Conservation (phyloP, 2,888 invertebrate species). For the Pomacea canaliculata region DNA sequence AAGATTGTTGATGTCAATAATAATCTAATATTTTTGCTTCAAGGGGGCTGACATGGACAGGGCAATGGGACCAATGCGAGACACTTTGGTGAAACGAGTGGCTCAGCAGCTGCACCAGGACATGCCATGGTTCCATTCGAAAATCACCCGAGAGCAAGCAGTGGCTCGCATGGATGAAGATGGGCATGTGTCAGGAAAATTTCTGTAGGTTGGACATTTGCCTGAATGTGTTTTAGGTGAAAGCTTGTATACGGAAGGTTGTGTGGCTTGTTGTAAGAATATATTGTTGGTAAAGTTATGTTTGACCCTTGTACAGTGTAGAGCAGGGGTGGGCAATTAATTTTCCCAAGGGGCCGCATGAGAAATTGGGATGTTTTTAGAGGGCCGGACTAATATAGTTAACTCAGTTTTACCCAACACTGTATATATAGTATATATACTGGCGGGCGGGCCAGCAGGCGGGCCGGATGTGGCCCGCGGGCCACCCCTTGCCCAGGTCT, state of each 20-base stretch:
- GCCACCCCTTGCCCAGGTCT: no score
- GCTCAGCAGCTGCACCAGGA: slow-evolving; percentile 68
- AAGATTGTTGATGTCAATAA: no score
- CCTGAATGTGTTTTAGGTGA: neutral
- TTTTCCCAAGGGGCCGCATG: no score
- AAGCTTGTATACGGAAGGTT: no score
- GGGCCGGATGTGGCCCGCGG: no score
- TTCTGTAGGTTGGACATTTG: slow-evolving; percentile 62
- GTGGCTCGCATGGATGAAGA: slow-evolving; percentile 61
- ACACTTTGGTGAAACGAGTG: slow-evolving; percentile 63
- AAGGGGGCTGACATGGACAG: slow-evolving; percentile 57
- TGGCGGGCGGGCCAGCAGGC: no score
- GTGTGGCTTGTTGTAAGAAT: neutral
- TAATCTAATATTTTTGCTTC: neutral
- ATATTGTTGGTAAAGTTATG: neutral
- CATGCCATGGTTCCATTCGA: slow-evolving; percentile 71
- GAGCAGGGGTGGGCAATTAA: no score
- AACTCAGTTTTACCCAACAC: no score
- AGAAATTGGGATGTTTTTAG: no score
- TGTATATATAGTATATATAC: no score
- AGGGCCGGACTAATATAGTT: no score
- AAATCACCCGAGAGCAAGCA: slow-evolving; percentile 67
- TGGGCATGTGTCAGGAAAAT: slow-evolving; percentile 70
- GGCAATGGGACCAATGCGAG: slow-evolving; percentile 62
- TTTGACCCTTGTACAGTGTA: no score